Percentiles rank a stretch among this genome's conserved stretches.
Evolutionary conservation across 2,113 vertebrate genomes (phyloP).

Genomic region (Crotalus viridis): DNA sequence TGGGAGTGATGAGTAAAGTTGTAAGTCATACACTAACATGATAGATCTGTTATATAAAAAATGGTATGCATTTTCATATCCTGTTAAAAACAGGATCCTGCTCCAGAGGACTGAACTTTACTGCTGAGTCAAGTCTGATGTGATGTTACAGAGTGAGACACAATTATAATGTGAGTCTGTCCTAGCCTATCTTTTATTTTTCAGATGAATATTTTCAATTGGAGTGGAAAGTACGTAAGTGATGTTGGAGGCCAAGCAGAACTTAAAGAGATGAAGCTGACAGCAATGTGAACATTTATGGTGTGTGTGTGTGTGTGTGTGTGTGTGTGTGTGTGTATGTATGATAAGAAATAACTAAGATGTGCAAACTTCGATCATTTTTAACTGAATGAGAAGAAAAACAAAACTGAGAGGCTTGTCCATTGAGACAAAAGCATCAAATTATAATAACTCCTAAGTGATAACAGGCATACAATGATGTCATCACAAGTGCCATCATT

Average conservation of each 20-base stretch:
- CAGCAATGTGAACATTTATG: neutral
- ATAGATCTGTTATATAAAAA: neutral
- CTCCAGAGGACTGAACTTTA: neutral
- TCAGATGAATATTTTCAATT: neutral
- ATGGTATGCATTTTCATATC: slow-evolving; percentile 14
- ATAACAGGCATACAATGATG: too few species aligned
- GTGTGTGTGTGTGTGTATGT: too few species aligned
- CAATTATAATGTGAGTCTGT: neutral
- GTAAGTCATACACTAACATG: slow-evolving; percentile 12
- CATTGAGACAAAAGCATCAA: neutral
- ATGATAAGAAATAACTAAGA: neutral
- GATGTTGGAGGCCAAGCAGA: neutral
- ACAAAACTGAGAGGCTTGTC: neutral
- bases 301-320: neutral
- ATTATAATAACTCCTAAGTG: neutral
- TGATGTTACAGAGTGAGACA: neutral
- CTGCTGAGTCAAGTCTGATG: neutral
- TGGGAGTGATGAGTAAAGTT: neutral
- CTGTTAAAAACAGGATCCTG: neutral
- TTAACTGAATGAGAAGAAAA: neutral
- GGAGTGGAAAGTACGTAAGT: neutral
- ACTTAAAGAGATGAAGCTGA: neutral
- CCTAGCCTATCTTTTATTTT: neutral
- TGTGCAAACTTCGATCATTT: neutral
- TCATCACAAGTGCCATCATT: neutral